Conservation (phyloP, 2,888 invertebrate genomes). For the Lysandra coridon region DNA sequence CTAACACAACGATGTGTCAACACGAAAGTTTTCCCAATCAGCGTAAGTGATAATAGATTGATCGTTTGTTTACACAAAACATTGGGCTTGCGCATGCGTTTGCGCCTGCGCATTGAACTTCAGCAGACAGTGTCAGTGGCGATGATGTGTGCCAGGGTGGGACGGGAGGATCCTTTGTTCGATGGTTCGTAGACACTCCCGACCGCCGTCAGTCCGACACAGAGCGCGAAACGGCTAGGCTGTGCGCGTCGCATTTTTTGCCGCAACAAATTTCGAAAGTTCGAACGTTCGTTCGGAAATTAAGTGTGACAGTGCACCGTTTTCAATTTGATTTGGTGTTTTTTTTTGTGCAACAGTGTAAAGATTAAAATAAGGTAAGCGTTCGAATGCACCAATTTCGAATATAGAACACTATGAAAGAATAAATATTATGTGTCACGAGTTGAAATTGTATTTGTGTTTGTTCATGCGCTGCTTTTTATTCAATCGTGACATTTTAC, state of each 20-base stretch:
- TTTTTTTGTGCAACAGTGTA: slow-evolving; percentile 39
- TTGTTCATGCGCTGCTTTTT: background rate
- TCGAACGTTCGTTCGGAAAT: slow-evolving; percentile 46
- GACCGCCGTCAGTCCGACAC: slow-evolving; percentile 57
- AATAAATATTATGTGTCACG: background rate
- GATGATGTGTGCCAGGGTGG: background rate
- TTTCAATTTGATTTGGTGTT: slow-evolving; percentile 44
- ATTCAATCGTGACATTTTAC: background rate
- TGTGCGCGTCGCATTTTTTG: slow-evolving; percentile 53
- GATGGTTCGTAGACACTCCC: background rate
- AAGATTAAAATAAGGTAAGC: slow-evolving; percentile 41
- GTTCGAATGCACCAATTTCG: background rate
- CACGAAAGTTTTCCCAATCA: background rate
- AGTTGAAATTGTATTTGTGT: background rate
- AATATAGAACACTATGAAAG: background rate
- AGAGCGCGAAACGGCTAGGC: slow-evolving; percentile 60
- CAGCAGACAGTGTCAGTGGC: background rate
- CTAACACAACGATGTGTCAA: background rate
- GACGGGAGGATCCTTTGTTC: slow-evolving; percentile 16
- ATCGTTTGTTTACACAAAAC: slow-evolving; percentile 17
- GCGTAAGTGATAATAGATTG: slow-evolving; percentile 10
- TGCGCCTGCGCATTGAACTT: slow-evolving; percentile 26
- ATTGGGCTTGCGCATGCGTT: slow-evolving; percentile 1
- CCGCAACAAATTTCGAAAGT: slow-evolving; percentile 48
- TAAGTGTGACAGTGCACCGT: slow-evolving; percentile 54